phyloP scores from a whole-genome alignment of 2,113 vertebrate species.

The Sebastes schlegelii region DNA sequence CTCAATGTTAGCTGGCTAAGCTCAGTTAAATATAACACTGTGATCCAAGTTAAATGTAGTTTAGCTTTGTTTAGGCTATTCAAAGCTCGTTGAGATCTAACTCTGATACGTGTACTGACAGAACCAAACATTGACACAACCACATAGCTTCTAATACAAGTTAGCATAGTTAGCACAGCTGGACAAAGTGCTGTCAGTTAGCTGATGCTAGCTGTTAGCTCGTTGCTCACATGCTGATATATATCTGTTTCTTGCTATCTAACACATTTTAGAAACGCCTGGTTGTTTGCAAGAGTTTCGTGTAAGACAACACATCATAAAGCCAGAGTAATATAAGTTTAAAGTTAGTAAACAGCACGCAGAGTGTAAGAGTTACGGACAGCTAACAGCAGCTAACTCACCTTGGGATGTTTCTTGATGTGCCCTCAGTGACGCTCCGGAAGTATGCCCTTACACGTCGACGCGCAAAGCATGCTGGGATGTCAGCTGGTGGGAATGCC shows the following conservation, averaged over 20 bases:
- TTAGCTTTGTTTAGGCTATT: not conserved
- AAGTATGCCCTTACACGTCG: conserved; percentile 9
- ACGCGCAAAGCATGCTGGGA: conserved; percentile 77
- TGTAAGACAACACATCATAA: rapidly evolving
- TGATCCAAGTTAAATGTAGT: not conserved
- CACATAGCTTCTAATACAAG: not conserved
- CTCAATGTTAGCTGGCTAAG: not conserved
- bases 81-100: not conserved
- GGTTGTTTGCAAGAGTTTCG: rapidly evolving
- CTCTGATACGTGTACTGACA: not conserved
- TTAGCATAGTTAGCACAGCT: conserved; percentile 2
- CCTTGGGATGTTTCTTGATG: conserved; percentile 47
- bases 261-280: not conserved
- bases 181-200: not conserved
- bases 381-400: conserved; percentile 41
- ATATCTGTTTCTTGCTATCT: rapidly evolving
- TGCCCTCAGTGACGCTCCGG: conserved; percentile 60
- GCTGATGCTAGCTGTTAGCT: conserved; percentile 28
- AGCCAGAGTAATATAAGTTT: rapidly evolving
- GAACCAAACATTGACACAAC: not conserved
- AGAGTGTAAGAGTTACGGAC: not conserved
- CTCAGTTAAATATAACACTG: not conserved
- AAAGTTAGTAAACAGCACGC: rapidly evolving
- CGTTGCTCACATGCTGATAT: not conserved
- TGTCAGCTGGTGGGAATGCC: not conserved